Evolutionary conservation across 2,888 invertebrate genomes (phyloP), one percentile per base, ranked within the genome.

Genomic region (Emesis furor): DNA sequence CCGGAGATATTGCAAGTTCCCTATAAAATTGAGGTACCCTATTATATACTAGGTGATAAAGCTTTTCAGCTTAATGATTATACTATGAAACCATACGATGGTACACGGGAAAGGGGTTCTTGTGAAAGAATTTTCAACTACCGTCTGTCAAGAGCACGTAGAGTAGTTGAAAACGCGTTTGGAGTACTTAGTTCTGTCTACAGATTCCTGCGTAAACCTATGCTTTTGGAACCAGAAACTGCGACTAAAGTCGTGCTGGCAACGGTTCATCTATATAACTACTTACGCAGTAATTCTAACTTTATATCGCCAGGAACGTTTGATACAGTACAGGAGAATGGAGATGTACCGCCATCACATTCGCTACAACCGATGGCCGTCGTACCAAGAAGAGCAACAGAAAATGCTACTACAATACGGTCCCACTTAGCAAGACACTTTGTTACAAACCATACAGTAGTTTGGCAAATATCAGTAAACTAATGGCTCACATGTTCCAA

Each of bases 71-170:
- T 89, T 30, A 87, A 86, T 55, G 76, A 85, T 78, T 86, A 89
- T 82, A 87, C 83, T 14, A 83, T 90, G 86, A 90, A 86, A 87
- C 87, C 89, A 72, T 90, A 77, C 82, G 80, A 87, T 51, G 85
- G 89, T 51, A 80, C 69, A 67, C 84, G 78, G 81, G 82, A 88
- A 76, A 82, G 72, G 42, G 88, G 86, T 81, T 85, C 85, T 14
- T 68, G 68, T 65, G 86, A 89, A 86, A 85, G 84, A 83, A 84
- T 91, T 51, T 92, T 90, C 82, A 92, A 92, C 84, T 91, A 91
- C 76, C 76, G 91, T 17, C 82, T 90, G 39, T 88, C 78, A 39
- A 76, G 88, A 84, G 86, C 87, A 72, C 83, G 90, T 73, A 81
- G 89, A 76, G 73, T 69, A 30, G 89, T 92, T 55, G 92, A 92